Evolutionary conservation across 2,113 vertebrate genomes (phyloP).

Genomic region (Marmota monax): DNA sequence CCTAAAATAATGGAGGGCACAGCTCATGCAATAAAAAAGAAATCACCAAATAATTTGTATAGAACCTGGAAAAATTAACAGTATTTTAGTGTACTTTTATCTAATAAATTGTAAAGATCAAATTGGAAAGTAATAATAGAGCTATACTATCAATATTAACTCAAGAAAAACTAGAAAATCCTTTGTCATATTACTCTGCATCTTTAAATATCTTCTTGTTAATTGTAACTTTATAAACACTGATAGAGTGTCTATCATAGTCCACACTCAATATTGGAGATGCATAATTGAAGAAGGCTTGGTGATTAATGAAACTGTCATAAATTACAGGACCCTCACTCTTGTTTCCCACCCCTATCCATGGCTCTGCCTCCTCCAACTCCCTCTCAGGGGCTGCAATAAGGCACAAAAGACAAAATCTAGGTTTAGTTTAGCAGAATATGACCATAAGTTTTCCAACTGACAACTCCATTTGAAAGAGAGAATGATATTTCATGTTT

Average conservation of each 20-base stretch:
- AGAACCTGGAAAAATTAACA: background rate
- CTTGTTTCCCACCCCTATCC: no score
- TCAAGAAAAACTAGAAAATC: background rate
- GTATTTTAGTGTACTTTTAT: background rate
- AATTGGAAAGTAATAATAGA: background rate
- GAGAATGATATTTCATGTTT: background rate
- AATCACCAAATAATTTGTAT: background rate
- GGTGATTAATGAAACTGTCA: background rate
- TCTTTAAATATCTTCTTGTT: background rate
- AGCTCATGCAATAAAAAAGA: background rate
- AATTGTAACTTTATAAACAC: background rate
- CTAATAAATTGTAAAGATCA: background rate
- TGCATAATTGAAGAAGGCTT: background rate
- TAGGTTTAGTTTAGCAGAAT: background rate
- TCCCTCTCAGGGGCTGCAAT: background rate
- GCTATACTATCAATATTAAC: background rate
- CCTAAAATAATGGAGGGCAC: background rate
- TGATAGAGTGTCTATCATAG: background rate
- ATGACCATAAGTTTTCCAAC: no score
- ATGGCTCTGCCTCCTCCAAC: fast-evolving
- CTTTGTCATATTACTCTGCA: background rate
- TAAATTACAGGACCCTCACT: fast-evolving
- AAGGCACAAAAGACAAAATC: background rate
- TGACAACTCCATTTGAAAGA: background rate
- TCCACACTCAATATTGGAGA: background rate